phyloP scores from a whole-genome alignment of 1,140 invertebrate species.

The Melitaea cinxia region DNA sequence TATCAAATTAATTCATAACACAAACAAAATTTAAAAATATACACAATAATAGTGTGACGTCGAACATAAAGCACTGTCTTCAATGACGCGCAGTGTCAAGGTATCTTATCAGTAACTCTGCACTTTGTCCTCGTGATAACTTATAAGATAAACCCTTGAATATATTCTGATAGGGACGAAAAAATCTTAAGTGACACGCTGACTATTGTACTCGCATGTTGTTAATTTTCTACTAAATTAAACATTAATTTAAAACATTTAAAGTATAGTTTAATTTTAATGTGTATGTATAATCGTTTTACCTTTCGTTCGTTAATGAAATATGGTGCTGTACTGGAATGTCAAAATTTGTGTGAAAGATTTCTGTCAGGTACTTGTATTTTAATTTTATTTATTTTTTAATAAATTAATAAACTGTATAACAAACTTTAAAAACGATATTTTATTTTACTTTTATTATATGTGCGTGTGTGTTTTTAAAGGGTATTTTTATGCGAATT shows the following conservation, averaged over 20 bases:
- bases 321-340: constrained; percentile 24
- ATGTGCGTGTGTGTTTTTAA: too few species aligned
- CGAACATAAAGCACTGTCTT: constrained; percentile 13
- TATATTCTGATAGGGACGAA: constrained; percentile 34
- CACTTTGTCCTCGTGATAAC: constrained; percentile 53
- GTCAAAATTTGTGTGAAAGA: constrained; percentile 8
- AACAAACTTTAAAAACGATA: too few species aligned
- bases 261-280: background rate
- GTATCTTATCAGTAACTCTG: constrained; percentile 43
- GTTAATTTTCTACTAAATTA: constrained; percentile 17
- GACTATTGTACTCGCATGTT: constrained; percentile 27
- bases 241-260: background rate
- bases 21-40: background rate
- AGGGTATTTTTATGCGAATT: too few species aligned
- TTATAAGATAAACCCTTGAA: constrained; percentile 42
- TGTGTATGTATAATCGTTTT: too few species aligned
- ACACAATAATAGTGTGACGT: constrained; percentile 9
- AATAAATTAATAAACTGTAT: background rate
- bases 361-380: constrained; percentile 27
- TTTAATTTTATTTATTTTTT: constrained; percentile 3
- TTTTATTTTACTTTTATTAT: too few species aligned
- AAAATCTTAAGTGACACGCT: constrained; percentile 25
- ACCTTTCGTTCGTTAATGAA: constrained; percentile 4
- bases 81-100: constrained; percentile 15
- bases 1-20: background rate